Conservation (phyloP, 2,113 vertebrate genomes). For the Geococcyx californianus region DNA sequence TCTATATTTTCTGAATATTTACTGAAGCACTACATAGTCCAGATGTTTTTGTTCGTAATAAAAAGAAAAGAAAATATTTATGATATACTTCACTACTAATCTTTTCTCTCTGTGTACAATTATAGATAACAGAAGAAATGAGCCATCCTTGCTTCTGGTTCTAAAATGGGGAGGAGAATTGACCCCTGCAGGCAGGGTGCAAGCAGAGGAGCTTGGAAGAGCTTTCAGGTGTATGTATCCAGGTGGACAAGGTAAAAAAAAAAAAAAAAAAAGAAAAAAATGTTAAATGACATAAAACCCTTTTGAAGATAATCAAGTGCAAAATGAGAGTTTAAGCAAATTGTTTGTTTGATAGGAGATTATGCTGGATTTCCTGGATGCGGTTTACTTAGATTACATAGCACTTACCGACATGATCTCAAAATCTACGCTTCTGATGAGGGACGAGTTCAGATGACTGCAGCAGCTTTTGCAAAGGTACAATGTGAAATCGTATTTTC, state of each 20-base stretch:
- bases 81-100: background rate
- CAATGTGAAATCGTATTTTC: background rate
- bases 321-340: conserved; percentile 43
- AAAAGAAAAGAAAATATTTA: background rate
- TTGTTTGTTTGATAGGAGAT: conserved; percentile 81
- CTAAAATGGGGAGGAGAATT: conserved; percentile 91
- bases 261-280: no score
- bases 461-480: conserved; percentile 92
- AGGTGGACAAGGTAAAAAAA: conserved; percentile 87
- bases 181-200: conserved; percentile 89
- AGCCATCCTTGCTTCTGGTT: conserved; percentile 87
- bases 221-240: conserved; percentile 93
- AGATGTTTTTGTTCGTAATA: background rate
- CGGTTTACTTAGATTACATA: conserved; percentile 87
- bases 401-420: conserved; percentile 89
- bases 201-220: conserved; percentile 89
- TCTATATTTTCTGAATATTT: background rate
- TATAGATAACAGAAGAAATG: conserved; percentile 85
- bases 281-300: background rate
- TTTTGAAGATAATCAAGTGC: background rate
- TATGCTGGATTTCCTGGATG: conserved; percentile 91
- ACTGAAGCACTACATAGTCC: background rate
- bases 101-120: background rate
- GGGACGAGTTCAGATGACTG: conserved; percentile 90
- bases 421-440: conserved; percentile 93